Base-by-base conservation (phyloP, 2,888 invertebrate genomes). In the Hemaris fuciformis region DNA sequence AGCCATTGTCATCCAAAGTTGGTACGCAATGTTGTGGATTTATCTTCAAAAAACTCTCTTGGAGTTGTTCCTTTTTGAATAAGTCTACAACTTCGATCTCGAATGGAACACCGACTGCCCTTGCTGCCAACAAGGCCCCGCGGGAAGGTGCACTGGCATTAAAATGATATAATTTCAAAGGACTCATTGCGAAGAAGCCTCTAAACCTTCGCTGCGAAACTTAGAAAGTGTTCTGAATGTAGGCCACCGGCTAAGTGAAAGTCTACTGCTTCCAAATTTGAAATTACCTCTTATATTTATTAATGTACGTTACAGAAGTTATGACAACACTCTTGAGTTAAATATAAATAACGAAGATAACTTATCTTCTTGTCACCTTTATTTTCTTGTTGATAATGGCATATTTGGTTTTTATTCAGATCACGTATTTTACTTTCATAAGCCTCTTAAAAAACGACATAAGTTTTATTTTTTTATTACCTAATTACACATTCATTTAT, bases 11-110 rank as follows among this genome's bases (percentile, higher is more conserved):
- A 23, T 94, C 94, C 62, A 96, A 84, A 7, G 95, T 95, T 7
- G 96, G 96, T 3, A 96, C 85, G 63, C 93, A 93, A 77, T 95
- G 95, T 75, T 95, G 95, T 4, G 95, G 95, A 80, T 95, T 95
- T 48, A 95, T 89, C 86, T 94, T 89, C 53, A 93, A 66, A 70
- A 94, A 95, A 69, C 91, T 93, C 53, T 93, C 91, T 62, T 88
- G 88, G 0, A 94, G 70, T 74, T 95, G 95, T 72, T 94, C 94
- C 76, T 94, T 94, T 70, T 89, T 86, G 58, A 94, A 90, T 67
- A 95, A 87, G 85, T 94, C 85, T 0, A 95, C 76, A 62, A 91
- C 85, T 80, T 94, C 87, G 0, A 93, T 69, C 69, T 90, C 76
- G 2, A 90, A 63, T 1, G 94, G 93, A 6, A 94, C 84, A 38